Conservation (phyloP, 2,113 vertebrate species). For the Rhinolophus ferrumequinum region DNA sequence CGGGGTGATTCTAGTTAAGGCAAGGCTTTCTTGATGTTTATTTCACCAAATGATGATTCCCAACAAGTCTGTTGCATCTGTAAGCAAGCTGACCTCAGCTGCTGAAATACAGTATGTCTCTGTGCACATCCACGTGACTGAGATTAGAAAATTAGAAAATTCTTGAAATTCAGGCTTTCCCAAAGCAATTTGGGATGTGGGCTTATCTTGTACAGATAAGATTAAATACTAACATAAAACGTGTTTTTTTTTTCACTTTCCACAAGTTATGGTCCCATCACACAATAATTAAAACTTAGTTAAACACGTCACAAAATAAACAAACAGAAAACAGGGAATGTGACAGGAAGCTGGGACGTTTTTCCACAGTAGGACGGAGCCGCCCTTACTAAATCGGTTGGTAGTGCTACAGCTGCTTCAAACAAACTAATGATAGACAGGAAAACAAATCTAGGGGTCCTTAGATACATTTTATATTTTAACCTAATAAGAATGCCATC, state of each 20-base stretch:
- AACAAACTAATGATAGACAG: background rate
- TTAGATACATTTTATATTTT: background rate
- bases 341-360: background rate
- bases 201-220: background rate
- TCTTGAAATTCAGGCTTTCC: background rate
- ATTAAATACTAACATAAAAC: background rate
- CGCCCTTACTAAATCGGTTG: background rate
- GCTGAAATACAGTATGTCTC: background rate
- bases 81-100: background rate
- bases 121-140: rapidly evolving
- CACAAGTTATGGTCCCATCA: constrained; percentile 31
- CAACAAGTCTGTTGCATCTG: background rate
- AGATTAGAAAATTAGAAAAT: background rate
- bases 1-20: background rate
- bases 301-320: background rate
- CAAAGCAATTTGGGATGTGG: background rate
- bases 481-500: background rate
- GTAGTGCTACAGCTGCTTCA: background rate
- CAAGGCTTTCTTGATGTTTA: background rate
- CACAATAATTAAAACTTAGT: background rate
- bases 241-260: background rate
- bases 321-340: background rate
- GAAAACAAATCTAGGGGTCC: background rate
- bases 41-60: background rate
- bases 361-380: background rate